Percentiles rank a stretch among this genome's conserved stretches.
Conservation (phyloP, 2,797 vertebrate species). For the Artibeus lituratus region DNA sequence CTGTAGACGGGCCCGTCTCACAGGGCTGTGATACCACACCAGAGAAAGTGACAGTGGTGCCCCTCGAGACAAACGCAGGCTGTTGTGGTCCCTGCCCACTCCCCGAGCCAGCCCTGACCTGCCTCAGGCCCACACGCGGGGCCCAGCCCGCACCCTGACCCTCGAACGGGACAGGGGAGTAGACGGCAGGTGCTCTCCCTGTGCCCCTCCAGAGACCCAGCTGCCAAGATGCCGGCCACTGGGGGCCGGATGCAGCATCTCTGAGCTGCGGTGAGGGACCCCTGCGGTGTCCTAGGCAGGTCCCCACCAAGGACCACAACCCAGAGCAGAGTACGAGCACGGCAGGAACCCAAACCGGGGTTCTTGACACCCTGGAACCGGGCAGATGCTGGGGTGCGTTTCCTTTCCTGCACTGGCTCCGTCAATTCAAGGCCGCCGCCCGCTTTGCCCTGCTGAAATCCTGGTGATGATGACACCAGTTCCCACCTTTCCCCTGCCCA, state of each 20-base stretch:
- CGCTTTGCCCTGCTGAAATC: background rate
- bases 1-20: background rate
- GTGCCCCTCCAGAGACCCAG: background rate
- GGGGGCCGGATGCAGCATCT: background rate
- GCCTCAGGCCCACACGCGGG: too few species aligned
- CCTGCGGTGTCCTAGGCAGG: background rate
- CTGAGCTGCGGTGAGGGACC: background rate
- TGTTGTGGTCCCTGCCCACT: fast-evolving
- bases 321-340: background rate
- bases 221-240: background rate
- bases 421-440: fast-evolving
- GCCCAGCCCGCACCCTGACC: background rate
- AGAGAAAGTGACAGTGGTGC: background rate
- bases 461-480: fast-evolving
- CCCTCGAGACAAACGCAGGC: background rate
- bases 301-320: fast-evolving
- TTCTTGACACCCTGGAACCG: background rate
- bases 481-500: background rate
- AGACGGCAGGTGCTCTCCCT: fast-evolving
- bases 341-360: background rate
- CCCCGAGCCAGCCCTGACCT: fast-evolving
- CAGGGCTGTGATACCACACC: fast-evolving
- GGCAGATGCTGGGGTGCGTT: fast-evolving
- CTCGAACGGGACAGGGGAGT: background rate
- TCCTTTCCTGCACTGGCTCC: fast-evolving